phyloP scores from a whole-genome alignment of 2,888 invertebrate genomes.

The Cheilosia urbana region DNA sequence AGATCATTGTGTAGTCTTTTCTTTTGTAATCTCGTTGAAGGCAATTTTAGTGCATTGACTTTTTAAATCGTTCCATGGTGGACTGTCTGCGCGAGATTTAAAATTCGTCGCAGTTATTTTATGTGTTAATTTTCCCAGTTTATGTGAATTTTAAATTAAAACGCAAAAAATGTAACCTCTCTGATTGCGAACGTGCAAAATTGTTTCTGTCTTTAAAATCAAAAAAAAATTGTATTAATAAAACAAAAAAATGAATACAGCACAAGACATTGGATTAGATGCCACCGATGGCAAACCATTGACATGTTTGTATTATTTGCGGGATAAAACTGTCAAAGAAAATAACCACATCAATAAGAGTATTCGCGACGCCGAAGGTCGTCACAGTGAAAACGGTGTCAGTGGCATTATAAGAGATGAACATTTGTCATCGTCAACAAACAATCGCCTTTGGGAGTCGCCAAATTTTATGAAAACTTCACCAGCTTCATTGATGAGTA shows the following conservation, averaged over 20 bases:
- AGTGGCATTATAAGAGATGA: conserved; percentile 57
- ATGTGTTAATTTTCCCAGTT: not conserved
- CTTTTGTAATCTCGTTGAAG: conserved; percentile 72
- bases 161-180: conserved; percentile 25
- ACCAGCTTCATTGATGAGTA: conserved; percentile 56
- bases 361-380: conserved; percentile 70
- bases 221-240: not conserved
- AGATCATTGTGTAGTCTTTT: conserved; percentile 26
- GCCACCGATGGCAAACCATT: conserved; percentile 69
- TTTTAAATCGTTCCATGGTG: conserved; percentile 56
- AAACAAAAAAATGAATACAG: conserved; percentile 57
- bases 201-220: conserved; percentile 14
- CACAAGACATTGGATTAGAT: conserved; percentile 62
- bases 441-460: conserved; percentile 56
- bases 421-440: conserved; percentile 34
- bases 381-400: conserved; percentile 61
- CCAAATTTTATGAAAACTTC: conserved; percentile 64
- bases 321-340: conserved; percentile 71
- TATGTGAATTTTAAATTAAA: conserved; percentile 6
- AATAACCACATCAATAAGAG: conserved; percentile 69
- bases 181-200: conserved; percentile 18
- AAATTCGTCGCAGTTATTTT: conserved; percentile 35
- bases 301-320: conserved; percentile 69
- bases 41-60: conserved; percentile 80
- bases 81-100: conserved; percentile 36